Evolutionary conservation across 1,140 invertebrate genomes (phyloP), one percentile per base, ranked within the genome.

Genomic region (Diuraphis noxia): DNA sequence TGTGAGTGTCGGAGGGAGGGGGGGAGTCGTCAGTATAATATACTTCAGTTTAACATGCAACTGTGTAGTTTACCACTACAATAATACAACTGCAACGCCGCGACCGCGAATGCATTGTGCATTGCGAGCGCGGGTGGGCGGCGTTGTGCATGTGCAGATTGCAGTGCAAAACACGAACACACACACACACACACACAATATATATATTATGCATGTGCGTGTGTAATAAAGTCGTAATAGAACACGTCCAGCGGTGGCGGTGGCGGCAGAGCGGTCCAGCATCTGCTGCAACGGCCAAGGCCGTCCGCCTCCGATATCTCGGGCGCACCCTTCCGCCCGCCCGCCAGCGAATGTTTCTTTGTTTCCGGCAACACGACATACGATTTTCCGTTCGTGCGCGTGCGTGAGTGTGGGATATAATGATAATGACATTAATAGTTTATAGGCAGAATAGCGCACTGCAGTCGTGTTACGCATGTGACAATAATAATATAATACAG

Each of bases 221-320:
- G 81, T 43, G 19, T n/a, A 81, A 36, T 79, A 36, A 23, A 81
- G 79, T 81, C 36, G 36, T 82, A 82, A 82, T 41, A 41, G 40
- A 25, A 82, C 34, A 82, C 36, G 23, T 34, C 36, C 82, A 84
- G 41, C 17, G 40, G 36, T 41, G 38, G 56, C 56, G 56, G 56
- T 63, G 56, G 79, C 79, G 23, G 82, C 82, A 30, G 82, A 21
- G 56, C 40, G 81, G 40, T 84, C 82, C 82, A 84, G 82, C 82
- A 84, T 84, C 82, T 84, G 82, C 82, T 84, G 82, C 82, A 84
- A 46, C 41, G 82, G 82, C 82, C 82, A 84, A 84, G 82, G 82
- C 82, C 82, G 40, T 43, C 40, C 82, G 43, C 81, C 81, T 82
- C 81, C 82, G 82, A n/a, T 84, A 84, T 84, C 41, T 84, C 41